phyloP scores from a whole-genome alignment of 2,888 invertebrate species.

The Hartigia nigra region DNA sequence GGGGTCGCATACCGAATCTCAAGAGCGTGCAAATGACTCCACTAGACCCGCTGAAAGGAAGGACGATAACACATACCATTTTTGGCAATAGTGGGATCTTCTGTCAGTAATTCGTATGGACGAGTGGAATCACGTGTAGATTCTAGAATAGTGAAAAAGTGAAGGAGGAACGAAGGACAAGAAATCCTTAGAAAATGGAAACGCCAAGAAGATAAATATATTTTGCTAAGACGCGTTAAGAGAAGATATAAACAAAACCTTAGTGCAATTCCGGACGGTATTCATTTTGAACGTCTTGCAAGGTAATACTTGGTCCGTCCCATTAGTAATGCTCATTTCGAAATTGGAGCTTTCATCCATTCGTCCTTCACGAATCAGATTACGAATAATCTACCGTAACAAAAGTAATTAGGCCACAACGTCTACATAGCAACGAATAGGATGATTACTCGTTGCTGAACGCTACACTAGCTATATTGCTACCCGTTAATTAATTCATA shows the following conservation, averaged over 20 bases:
- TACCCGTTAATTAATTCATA: not conserved
- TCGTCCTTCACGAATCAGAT: not conserved
- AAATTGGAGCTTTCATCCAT: not conserved
- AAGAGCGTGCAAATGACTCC: constrained; percentile 16
- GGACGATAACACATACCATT: constrained; percentile 5
- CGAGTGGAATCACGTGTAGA: not conserved
- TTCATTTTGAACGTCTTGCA: not conserved
- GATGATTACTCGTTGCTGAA: not conserved
- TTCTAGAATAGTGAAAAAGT: not conserved
- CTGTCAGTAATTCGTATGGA: not conserved
- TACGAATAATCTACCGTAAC: not conserved
- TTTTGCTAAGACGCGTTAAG: not conserved
- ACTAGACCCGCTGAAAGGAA: constrained; percentile 9
- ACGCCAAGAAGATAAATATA: too few species aligned
- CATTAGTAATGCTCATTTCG: not conserved
- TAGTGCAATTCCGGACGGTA: too few species aligned
- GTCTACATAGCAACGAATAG: not conserved
- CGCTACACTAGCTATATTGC: not conserved
- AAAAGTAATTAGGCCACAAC: not conserved
- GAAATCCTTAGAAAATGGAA: not conserved
- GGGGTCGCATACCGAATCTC: not conserved
- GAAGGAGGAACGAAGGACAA: not conserved
- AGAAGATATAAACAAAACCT: not conserved
- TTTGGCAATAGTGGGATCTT: not conserved
- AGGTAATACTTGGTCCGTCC: not conserved